Percentiles rank a stretch among this genome's conserved stretches.
Conservation (phyloP, 1,140 invertebrate species). For the Scaptomyza hsui region DNA sequence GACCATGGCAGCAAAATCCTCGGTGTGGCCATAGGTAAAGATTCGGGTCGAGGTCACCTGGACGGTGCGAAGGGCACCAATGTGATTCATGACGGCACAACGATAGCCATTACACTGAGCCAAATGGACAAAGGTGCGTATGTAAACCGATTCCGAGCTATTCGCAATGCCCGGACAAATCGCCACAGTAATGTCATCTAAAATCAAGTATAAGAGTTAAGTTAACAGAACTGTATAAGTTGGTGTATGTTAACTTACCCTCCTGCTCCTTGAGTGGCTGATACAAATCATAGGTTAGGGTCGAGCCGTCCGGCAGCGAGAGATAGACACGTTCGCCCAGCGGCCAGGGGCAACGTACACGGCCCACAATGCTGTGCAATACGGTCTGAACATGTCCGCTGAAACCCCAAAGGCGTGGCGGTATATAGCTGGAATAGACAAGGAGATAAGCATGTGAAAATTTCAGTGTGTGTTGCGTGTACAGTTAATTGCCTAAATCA, state of each 20-base stretch:
- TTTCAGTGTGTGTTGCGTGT: too few relatives aligned
- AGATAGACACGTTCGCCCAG: slow-evolving; percentile 91
- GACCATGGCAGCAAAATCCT: slow-evolving; percentile 93
- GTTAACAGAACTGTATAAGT: not conserved
- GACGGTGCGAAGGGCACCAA: slow-evolving; percentile 93
- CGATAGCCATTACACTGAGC: slow-evolving; percentile 95
- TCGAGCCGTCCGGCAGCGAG: slow-evolving; percentile 91
- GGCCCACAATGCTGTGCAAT: slow-evolving; percentile 94
- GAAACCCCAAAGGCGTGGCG: slow-evolving; percentile 96
- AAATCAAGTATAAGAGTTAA: slow-evolving; percentile 56
- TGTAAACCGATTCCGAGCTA: slow-evolving; percentile 96
- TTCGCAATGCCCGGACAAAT: slow-evolving; percentile 97
- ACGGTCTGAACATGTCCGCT: slow-evolving; percentile 97
- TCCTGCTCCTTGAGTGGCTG: slow-evolving; percentile 89
- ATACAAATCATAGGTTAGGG: slow-evolving; percentile 96
- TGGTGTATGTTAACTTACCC: slow-evolving; percentile 84
- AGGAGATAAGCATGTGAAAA: not conserved
- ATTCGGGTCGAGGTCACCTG: slow-evolving; percentile 93
- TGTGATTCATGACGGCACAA: slow-evolving; percentile 96
- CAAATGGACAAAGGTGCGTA: slow-evolving; percentile 95
- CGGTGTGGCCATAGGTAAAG: slow-evolving; percentile 95
- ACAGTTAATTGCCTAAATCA: slow-evolving; percentile 18
- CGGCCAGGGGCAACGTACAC: slow-evolving; percentile 92
- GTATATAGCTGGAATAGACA: slow-evolving; percentile 90
- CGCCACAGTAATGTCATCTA: slow-evolving; percentile 94